Conservation (phyloP, 2,113 vertebrate species). For the Circaetus gallicus region DNA sequence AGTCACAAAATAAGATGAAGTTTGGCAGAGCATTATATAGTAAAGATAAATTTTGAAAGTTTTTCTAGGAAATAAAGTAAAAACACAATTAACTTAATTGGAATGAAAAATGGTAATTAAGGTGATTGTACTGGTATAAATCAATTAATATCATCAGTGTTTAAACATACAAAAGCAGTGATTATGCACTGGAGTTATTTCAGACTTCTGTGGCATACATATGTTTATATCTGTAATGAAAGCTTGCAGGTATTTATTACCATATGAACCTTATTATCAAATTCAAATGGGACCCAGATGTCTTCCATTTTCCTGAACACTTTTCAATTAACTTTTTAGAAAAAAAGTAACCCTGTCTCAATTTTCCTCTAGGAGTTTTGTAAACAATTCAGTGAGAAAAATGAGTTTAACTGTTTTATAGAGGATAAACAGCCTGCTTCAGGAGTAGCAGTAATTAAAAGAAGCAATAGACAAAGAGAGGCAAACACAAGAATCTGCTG, state of each 20-base stretch:
- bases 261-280: not conserved
- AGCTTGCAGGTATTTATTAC: not conserved
- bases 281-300: not conserved
- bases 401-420: not conserved
- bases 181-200: not conserved
- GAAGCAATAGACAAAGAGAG: not conserved
- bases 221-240: not conserved
- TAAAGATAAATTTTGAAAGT: not conserved
- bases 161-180: not conserved
- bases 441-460: constrained; percentile 15
- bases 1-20: not conserved
- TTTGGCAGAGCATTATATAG: not conserved
- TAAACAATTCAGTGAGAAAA: not conserved
- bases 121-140: not conserved
- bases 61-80: not conserved
- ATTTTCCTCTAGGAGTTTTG: not conserved
- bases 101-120: not conserved
- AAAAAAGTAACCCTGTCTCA: not conserved
- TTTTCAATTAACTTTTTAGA: not conserved
- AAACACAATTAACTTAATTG: not conserved
- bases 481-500: not conserved
- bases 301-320: not conserved
- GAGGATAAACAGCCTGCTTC: not conserved
- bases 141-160: not conserved
- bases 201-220: not conserved